A percentile compares a stretch with the other conserved stretches of the same genome.
These are phyloP conservation scores for Drosophila erecta DNA, from an alignment of 1,140 invertebrate genomes.

Conservation along the genomic window DNA sequence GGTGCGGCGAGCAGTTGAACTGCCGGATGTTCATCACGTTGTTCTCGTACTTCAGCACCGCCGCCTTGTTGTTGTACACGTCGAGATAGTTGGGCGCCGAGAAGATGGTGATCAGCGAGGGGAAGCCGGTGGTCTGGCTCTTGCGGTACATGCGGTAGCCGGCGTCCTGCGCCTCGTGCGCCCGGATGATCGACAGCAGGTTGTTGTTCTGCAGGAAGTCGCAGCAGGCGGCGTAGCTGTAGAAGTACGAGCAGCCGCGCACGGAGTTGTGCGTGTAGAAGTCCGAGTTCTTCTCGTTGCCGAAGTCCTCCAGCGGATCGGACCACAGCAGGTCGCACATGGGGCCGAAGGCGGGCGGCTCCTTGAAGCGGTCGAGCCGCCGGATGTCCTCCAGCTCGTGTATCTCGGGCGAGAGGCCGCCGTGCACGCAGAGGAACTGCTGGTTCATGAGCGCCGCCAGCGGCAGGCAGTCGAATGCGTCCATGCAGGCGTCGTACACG, in stretches of 20 bases:
- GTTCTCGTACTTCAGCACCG: constrained; percentile 99
- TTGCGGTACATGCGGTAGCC: constrained; percentile 99
- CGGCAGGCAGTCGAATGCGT: constrained; percentile 99
- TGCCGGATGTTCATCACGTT: constrained; percentile 99
- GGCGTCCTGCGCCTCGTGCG: constrained; percentile 99
- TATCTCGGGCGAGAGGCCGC: constrained; percentile 99
- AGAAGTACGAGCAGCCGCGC: constrained; percentile 99
- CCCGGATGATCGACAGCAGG: constrained; percentile 99
- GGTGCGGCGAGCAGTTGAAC: constrained; percentile 99
- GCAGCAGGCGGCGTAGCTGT: constrained; percentile 99
- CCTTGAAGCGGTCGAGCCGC: constrained; percentile 99
- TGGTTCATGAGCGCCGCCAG: constrained; percentile 99
- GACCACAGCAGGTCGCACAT: constrained; percentile 99
- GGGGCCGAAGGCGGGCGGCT: constrained; percentile 99
- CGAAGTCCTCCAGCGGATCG: constrained; percentile 99
- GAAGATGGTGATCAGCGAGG: constrained; percentile 99
- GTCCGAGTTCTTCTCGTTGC: constrained; percentile 99
- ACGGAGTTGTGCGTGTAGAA: constrained; percentile 99
- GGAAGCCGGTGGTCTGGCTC: constrained; percentile 99
- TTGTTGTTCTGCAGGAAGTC: constrained; percentile 99
- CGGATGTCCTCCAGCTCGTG: constrained; percentile 99
- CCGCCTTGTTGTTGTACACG: constrained; percentile 99
- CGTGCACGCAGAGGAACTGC: constrained; percentile 99
- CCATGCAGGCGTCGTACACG: constrained; percentile 99
- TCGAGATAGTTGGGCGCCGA: constrained; percentile 99